Evolutionary conservation across 2,113 vertebrate genomes (phyloP).

Genomic region (Cygnus buccinator): DNA sequence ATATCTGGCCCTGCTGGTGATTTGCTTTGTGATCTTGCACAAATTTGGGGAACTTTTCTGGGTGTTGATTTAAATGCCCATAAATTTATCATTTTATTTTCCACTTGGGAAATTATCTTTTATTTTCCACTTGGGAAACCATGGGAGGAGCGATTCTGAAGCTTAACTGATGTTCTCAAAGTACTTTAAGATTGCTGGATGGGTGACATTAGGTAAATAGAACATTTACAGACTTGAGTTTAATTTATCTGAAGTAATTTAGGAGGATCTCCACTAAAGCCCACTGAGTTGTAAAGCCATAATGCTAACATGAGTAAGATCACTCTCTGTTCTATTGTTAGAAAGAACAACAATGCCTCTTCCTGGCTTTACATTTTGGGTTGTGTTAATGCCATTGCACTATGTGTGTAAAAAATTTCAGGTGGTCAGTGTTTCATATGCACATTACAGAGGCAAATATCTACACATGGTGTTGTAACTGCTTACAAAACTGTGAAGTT

Average conservation of each 20-base stretch:
- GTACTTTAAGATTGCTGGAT: background rate
- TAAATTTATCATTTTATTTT: slow-evolving; percentile 24
- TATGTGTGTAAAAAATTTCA: background rate
- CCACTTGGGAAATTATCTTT: background rate
- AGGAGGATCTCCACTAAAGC: background rate
- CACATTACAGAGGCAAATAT: background rate
- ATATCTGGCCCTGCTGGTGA: background rate
- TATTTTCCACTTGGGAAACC: background rate
- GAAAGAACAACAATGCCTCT: background rate
- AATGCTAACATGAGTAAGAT: background rate
- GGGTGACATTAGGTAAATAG: background rate
- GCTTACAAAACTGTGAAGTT: background rate
- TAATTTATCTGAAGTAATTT: background rate
- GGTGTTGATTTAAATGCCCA: background rate
- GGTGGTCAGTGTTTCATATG: background rate
- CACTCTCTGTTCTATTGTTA: background rate
- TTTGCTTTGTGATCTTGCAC: background rate
- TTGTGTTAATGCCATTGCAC: background rate
- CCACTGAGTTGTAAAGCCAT: background rate
- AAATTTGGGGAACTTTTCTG: background rate
- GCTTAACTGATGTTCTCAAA: background rate
- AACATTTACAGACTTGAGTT: background rate
- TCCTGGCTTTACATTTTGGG: background rate
- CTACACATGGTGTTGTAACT: background rate
- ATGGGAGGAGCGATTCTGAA: background rate